Evolutionary conservation across 2,888 invertebrate genomes (phyloP).

Genomic region (Anagyrus pseudococci): DNA sequence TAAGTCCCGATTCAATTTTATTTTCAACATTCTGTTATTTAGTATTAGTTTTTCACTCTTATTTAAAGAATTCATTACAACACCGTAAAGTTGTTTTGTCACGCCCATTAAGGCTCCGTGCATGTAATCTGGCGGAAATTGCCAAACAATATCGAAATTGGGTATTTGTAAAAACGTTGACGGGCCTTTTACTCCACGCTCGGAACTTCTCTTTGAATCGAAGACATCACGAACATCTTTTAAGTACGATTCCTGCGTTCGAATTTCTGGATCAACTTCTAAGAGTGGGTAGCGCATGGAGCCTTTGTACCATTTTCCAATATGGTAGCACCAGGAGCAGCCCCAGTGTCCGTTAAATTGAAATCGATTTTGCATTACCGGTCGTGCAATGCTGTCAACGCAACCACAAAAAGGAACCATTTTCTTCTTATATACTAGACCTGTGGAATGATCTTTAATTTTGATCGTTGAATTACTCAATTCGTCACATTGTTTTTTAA

Average conservation of each 20-base stretch:
- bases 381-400: constrained; percentile 38
- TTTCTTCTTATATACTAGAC: constrained; percentile 8
- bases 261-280: constrained; percentile 13
- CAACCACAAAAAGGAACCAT: constrained; percentile 25
- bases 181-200: constrained; percentile 14
- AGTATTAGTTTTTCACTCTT: neutral
- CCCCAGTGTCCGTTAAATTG: constrained; percentile 38
- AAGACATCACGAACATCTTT: neutral
- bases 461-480: constrained; percentile 23
- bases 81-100: constrained; percentile 18
- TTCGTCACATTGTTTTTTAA: constrained; percentile 19
- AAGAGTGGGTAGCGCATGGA: constrained; percentile 9
- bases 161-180: constrained; percentile 7
- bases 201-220: neutral
- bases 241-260: constrained; percentile 14
- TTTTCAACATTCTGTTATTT: neutral
- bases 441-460: constrained; percentile 9
- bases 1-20: constrained; percentile 1
- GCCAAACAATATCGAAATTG: constrained; percentile 10
- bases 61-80: constrained; percentile 3
- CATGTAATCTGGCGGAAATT: constrained; percentile 28
- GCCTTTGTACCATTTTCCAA: constrained; percentile 19
- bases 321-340: constrained; percentile 39
- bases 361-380: constrained; percentile 34
- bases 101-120: constrained; percentile 21